Evolutionary conservation across 92 coral and sea anemone species (phyloP).

Genomic region (Metridium senile): DNA sequence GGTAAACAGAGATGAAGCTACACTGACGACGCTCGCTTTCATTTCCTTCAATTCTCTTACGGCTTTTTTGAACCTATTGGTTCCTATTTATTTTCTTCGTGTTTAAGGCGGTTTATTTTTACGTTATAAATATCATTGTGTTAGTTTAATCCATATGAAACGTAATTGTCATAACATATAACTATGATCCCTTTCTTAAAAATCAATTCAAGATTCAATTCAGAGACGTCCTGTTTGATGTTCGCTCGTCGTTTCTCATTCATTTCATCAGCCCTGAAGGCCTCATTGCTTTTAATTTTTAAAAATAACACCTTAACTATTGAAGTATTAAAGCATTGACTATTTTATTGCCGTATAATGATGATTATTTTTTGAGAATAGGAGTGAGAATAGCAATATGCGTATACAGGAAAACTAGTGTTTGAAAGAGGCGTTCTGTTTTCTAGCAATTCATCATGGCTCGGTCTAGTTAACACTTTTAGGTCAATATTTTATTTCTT

Average conservation of each 20-base stretch:
- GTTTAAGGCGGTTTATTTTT: conserved; percentile 49
- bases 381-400: not conserved
- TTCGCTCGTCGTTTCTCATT: conserved; percentile 17
- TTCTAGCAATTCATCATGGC: not conserved
- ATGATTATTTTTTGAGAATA: not conserved
- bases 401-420: not conserved
- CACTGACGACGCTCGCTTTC: conserved; percentile 41
- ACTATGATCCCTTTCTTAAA: conserved; percentile 35
- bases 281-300: not conserved
- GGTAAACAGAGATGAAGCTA: conserved; percentile 42
- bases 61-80: conserved; percentile 54
- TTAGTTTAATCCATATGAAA: conserved; percentile 53
- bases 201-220: conserved; percentile 22
- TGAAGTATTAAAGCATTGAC: conserved; percentile 5
- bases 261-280: conserved; percentile 8
- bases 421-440: not conserved
- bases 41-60: conserved; percentile 46
- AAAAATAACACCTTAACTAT: not conserved
- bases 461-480: not conserved
- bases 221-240: conserved; percentile 30
- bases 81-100: conserved; percentile 49
- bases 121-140: conserved; percentile 50
- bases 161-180: conserved; percentile 44
- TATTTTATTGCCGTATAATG: conserved; percentile 11
- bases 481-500: not conserved